Percentiles rank a stretch among this genome's conserved stretches.
phyloP scores from a whole-genome alignment of 2,888 invertebrate species.

The Atherix ibis region DNA sequence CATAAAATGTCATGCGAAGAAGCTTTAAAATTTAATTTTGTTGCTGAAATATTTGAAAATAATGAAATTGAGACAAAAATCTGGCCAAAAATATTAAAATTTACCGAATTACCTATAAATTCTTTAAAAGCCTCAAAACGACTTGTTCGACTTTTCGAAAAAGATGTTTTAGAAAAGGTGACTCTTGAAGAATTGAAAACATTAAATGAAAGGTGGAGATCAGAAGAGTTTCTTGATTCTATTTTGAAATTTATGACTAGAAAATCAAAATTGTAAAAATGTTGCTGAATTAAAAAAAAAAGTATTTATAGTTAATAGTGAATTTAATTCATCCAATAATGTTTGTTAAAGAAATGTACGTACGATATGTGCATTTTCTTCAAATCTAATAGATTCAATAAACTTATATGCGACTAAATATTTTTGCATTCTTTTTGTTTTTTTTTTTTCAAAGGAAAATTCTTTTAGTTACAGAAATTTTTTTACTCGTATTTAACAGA shows the following conservation, averaged over 20 bases:
- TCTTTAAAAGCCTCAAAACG: slow-evolving; percentile 55
- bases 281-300: background rate
- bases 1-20: slow-evolving; percentile 64
- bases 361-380: too few species aligned
- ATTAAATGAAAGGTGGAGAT: slow-evolving; percentile 45
- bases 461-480: too few species aligned
- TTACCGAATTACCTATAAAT: slow-evolving; percentile 37
- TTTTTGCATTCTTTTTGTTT: too few species aligned
- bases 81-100: slow-evolving; percentile 40
- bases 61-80: slow-evolving; percentile 42
- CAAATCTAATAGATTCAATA: too few species aligned
- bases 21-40: slow-evolving; percentile 60
- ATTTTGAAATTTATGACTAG: slow-evolving; percentile 16
- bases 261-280: slow-evolving; percentile 22
- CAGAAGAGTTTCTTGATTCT: slow-evolving; percentile 49
- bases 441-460: too few species aligned
- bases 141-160: slow-evolving; percentile 44
- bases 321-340: slow-evolving; percentile 2
- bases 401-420: too few species aligned
- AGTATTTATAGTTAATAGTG: slow-evolving; percentile 3
- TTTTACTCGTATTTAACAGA: too few species aligned
- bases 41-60: slow-evolving; percentile 60
- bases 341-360: too few species aligned
- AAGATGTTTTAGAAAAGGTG: slow-evolving; percentile 44
- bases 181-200: slow-evolving; percentile 52